phyloP scores from a whole-genome alignment of 1,140 invertebrate species.

The Drosophila murphyi region DNA sequence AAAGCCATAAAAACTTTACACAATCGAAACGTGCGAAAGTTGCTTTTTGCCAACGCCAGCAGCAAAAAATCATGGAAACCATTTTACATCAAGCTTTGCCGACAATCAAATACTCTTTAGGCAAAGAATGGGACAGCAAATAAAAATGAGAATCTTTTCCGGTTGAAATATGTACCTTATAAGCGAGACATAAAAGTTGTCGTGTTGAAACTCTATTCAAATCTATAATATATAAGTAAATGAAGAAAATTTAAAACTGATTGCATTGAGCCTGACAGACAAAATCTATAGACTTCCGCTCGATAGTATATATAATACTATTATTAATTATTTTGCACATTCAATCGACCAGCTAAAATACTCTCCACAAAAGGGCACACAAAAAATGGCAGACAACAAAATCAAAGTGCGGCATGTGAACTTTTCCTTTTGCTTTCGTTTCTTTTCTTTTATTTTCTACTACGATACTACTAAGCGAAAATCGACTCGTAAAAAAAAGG shows the following conservation, averaged over 20 bases:
- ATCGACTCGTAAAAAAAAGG: conserved; percentile 74
- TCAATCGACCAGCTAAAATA: conserved; percentile 18
- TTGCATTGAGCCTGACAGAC: too few species aligned
- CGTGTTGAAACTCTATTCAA: too few species aligned
- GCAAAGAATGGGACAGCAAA: too few species aligned
- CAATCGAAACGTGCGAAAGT: conserved; percentile 84
- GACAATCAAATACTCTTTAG: neutral
- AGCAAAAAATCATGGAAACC: conserved; percentile 48
- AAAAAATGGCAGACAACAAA: conserved; percentile 68
- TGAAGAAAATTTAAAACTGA: too few species aligned
- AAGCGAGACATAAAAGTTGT: too few species aligned
- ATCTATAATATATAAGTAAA: too few species aligned
- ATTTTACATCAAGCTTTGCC: neutral
- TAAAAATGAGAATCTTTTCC: neutral
- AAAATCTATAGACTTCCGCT: too few species aligned
- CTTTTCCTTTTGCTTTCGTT: conserved; percentile 37
- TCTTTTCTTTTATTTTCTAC: conserved; percentile 26
- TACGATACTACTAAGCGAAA: conserved; percentile 46
- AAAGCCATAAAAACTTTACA: conserved; percentile 84
- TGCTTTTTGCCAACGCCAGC: conserved; percentile 78
- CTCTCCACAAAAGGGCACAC: neutral
- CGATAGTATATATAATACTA: neutral
- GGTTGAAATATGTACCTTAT: too few species aligned
- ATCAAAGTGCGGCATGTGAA: conserved; percentile 78
- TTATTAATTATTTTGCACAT: conserved; percentile 9